Conservation (phyloP, 2,113 vertebrate species). For the Siniperca chuatsi region DNA sequence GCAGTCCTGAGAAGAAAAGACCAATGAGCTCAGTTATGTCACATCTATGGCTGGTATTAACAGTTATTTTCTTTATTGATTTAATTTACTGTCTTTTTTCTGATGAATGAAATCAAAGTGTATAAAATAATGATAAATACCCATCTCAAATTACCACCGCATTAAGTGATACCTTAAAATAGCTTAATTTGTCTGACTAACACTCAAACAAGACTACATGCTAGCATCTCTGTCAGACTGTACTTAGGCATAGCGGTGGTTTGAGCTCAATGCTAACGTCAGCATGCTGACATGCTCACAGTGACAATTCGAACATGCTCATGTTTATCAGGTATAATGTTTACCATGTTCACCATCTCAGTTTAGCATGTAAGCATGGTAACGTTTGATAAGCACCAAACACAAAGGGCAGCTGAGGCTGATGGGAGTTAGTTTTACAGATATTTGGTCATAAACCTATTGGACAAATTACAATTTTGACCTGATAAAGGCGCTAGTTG, state of each 20-base stretch:
- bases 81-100: not conserved
- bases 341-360: too few species aligned
- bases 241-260: not conserved
- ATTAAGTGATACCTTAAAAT: not conserved
- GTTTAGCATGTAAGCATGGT: not conserved
- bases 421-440: not conserved
- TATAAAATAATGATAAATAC: not conserved
- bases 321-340: not conserved
- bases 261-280: not conserved
- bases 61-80: not conserved
- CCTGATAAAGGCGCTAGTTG: too few species aligned
- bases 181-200: not conserved
- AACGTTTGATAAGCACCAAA: not conserved
- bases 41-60: not conserved
- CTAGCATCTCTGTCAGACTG: not conserved
- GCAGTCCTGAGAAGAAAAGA: not conserved
- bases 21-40: not conserved
- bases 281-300: constrained; percentile 2
- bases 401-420: not conserved
- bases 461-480: not conserved
- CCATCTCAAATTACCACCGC: not conserved
- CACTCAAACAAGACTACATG: not conserved
- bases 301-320: not conserved
- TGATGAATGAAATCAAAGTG: not conserved
- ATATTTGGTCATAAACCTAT: not conserved